Conservation (phyloP, 2,797 vertebrate species). For the Vultur gryphus region DNA sequence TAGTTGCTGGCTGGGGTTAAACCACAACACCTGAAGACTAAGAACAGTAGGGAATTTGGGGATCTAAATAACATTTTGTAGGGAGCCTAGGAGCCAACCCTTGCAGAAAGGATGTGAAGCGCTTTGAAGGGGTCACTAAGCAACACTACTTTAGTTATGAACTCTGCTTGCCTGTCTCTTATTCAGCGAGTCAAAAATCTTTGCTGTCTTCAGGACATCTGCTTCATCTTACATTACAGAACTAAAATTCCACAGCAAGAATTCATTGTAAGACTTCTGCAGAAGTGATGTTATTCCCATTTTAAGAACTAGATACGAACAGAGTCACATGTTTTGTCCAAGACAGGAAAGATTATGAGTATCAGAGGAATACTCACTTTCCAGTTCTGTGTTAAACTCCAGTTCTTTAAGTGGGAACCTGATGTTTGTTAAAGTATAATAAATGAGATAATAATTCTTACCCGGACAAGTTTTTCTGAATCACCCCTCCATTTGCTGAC, state of each 20-base stretch:
- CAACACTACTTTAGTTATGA: not conserved
- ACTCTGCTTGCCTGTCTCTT: not conserved
- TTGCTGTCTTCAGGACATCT: not conserved
- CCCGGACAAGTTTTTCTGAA: constrained; percentile 95
- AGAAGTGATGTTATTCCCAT: not conserved
- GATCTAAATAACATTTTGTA: not conserved
- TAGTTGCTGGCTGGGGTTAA: too few relatives aligned
- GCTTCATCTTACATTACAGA: not conserved
- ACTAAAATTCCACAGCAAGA: not conserved
- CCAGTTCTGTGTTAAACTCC: not conserved
- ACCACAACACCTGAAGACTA: not conserved
- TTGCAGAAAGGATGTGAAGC: not conserved
- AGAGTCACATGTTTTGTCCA: not conserved
- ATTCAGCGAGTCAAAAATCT: not conserved
- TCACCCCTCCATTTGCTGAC: constrained; percentile 99
- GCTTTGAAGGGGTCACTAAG: not conserved
- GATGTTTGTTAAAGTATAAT: not conserved
- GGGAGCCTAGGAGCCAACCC: not conserved
- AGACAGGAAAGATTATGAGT: not conserved
- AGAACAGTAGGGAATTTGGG: not conserved
- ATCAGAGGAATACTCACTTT: not conserved
- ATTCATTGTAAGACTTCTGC: not conserved
- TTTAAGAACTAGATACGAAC: not conserved
- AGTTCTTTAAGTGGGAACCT: not conserved
- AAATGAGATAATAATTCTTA: constrained; percentile 49